Evolutionary conservation across 2,113 vertebrate species (phyloP).

Genomic region (Hirundichthys speculiger): DNA sequence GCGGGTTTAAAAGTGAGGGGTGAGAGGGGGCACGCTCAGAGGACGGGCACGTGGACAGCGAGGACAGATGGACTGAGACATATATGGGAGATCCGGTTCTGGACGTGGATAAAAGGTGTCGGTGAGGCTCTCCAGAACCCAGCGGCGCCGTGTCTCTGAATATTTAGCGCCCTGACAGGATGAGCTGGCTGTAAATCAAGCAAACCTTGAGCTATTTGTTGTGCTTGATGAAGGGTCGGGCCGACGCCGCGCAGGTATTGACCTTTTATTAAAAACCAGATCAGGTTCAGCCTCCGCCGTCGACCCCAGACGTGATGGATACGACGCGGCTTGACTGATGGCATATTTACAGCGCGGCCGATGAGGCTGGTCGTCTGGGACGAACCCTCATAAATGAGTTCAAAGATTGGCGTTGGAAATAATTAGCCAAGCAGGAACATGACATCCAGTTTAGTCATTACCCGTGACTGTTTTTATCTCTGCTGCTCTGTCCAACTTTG

Average conservation of each 20-base stretch:
- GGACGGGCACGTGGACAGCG: too few relatives aligned
- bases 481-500: too few relatives aligned
- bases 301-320: conserved; percentile 9
- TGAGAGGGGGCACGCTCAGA: too few relatives aligned
- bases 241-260: neutral
- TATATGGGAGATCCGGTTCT: neutral
- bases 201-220: neutral
- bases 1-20: conserved; percentile 10
- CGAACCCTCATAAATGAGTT: neutral
- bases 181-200: conserved; percentile 7
- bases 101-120: neutral
- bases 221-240: conserved; percentile 1
- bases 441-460: neutral
- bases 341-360: neutral
- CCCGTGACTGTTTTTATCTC: too few relatives aligned
- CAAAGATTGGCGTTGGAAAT: neutral
- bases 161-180: conserved; percentile 3
- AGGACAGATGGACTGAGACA: conserved; percentile 8
- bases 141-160: neutral
- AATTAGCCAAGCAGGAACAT: neutral
- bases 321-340: conserved; percentile 4
- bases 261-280: conserved; percentile 27
- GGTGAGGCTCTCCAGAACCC: conserved; percentile 1
- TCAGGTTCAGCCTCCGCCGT: neutral
- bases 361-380: neutral